A percentile compares a stretch with the other conserved stretches of the same genome.
phyloP scores from a whole-genome alignment of 2,113 vertebrate species.

The Tautogolabrus adspersus region DNA sequence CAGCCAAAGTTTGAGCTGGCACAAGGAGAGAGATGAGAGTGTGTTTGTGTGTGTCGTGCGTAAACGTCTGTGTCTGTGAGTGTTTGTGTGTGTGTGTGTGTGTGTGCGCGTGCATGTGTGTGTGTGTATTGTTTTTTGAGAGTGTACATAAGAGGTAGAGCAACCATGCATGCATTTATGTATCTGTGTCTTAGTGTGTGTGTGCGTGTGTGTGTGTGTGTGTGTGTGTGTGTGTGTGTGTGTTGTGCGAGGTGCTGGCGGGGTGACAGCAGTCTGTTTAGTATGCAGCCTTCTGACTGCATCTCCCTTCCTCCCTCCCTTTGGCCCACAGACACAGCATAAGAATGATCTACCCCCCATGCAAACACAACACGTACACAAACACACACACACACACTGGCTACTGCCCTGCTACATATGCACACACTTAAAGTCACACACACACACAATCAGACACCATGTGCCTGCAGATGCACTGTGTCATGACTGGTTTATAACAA shows the following conservation, averaged over 20 bases:
- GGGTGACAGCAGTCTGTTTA: slow-evolving; percentile 80
- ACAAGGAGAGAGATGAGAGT: slow-evolving; percentile 39
- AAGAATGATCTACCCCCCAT: slow-evolving; percentile 53
- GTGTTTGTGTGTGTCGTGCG: slow-evolving; percentile 15
- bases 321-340: slow-evolving; percentile 73
- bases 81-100: neutral
- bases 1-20: slow-evolving; percentile 83
- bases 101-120: too few relatives aligned
- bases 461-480: slow-evolving; percentile 44
- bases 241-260: slow-evolving; percentile 58
- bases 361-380: neutral
- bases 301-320: slow-evolving; percentile 67
- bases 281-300: slow-evolving; percentile 79
- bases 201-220: too few relatives aligned
- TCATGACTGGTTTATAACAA: slow-evolving; percentile 38
- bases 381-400: slow-evolving; percentile 23
- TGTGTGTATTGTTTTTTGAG: slow-evolving; percentile 50
- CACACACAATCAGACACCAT: slow-evolving; percentile 29
- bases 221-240: slow-evolving; percentile 41
- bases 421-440: slow-evolving; percentile 33
- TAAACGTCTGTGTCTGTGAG: slow-evolving; percentile 7
- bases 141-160: slow-evolving; percentile 51
- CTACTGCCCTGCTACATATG: slow-evolving; percentile 32
- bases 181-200: slow-evolving; percentile 49
- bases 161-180: slow-evolving; percentile 63